Evolutionary conservation across 2,797 vertebrate species (phyloP), one percentile per base, ranked within the genome.

Genomic region (Australoheros facetus): DNA sequence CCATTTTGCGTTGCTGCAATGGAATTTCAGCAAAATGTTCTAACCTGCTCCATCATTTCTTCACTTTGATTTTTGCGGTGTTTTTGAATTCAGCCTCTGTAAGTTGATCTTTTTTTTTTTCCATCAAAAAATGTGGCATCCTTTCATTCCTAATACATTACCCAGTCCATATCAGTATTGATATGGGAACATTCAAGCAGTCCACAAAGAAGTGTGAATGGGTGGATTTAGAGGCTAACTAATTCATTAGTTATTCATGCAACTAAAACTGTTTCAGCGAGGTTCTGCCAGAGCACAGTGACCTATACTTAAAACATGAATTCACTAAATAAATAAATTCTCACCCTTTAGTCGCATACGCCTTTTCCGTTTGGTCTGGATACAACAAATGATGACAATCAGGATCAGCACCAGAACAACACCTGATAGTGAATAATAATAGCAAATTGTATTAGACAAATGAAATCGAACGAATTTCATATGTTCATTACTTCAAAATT

Each of bases 381-480:
- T 3, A 21, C 34, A 62, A 62, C n/a, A 23, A 39, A 16, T 0
- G 0, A 62, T 9, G 13, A 9, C 34, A 42, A 23, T 42, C 14
- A 62, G 59, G 34, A 16, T 42, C 1, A 62, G 45, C 45, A 48
- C 0, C n/a, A 62, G 34, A 42, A 23, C 0, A 16, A 0, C 14
- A 42, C 0, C 59, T 16, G 59, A 62, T 45, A 21, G 8, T 45
- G 60, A 64, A 34, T 45, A 45, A 64, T 64, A 42, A 42, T 12
- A 42, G 60, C 1, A 62, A 62, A 42, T 5, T 5, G 0, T 0
- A 26, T 64, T 64, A 64, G 13, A 62, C 1, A 8, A 2, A 13
- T 26, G 0, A 60, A 3, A 32, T 32, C 30, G 42, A 0, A 26
- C 7, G 23, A 64, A 32, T 3, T 32, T 32, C 26, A 3, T 32